These are phyloP conservation scores for Polyodon spathula DNA, from an alignment of 2,113 vertebrate genomes.

Conservation along the genomic window DNA sequence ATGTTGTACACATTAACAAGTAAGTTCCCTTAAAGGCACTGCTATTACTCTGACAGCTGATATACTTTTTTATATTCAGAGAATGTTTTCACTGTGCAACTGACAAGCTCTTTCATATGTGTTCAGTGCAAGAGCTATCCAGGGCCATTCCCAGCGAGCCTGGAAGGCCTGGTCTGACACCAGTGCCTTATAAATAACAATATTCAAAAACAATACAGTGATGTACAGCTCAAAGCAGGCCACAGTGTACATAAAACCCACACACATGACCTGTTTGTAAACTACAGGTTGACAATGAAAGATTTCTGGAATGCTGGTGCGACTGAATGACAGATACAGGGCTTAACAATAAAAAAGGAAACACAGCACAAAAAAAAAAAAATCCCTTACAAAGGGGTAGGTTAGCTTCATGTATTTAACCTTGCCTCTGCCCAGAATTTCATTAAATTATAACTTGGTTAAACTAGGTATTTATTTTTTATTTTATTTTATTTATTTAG, in stretches of 20 bases:
- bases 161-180: too few relatives aligned
- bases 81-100: too few relatives aligned
- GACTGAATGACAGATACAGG: constrained; percentile 30
- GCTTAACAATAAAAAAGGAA: constrained; percentile 35
- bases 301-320: constrained; percentile 48
- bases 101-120: too few relatives aligned
- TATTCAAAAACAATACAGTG: neutral
- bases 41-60: too few relatives aligned
- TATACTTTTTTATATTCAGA: too few relatives aligned
- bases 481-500: too few relatives aligned
- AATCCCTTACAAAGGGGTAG: neutral
- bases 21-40: too few relatives aligned
- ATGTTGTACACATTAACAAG: too few relatives aligned
- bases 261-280: neutral
- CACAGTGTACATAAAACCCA: neutral
- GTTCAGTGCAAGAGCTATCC: too few relatives aligned
- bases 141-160: too few relatives aligned
- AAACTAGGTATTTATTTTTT: too few relatives aligned
- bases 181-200: neutral
- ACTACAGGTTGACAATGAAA: constrained; percentile 39
- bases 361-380: constrained; percentile 26
- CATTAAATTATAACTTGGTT: too few relatives aligned
- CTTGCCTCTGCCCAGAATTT: neutral
- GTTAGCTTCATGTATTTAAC: neutral
- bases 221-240: neutral